Percentiles rank a stretch among this genome's conserved stretches.
Evolutionary conservation across 2,888 invertebrate genomes (phyloP).

Genomic region (Diachrysia chrysitis): DNA sequence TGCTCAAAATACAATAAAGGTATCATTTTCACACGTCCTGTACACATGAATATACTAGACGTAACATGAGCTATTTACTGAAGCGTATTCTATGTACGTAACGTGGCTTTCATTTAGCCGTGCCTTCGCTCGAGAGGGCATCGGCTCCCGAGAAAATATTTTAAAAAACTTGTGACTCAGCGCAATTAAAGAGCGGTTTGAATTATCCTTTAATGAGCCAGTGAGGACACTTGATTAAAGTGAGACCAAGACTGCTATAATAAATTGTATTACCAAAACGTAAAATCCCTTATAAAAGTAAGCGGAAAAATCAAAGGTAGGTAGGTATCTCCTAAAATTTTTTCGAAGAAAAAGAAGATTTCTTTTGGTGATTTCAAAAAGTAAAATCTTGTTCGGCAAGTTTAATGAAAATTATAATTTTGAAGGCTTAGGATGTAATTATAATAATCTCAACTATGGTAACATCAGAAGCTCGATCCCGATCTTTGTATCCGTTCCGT

Average conservation of each 20-base stretch:
- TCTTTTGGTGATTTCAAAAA: constrained; percentile 24
- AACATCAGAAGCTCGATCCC: constrained; percentile 29
- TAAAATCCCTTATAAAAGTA: constrained; percentile 41
- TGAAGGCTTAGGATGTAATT: constrained; percentile 32
- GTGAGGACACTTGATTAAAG: constrained; percentile 58
- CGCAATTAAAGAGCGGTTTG: constrained; percentile 58
- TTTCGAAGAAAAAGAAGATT: constrained; percentile 33
- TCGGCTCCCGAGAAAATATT: constrained; percentile 36
- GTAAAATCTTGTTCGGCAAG: constrained; percentile 18
- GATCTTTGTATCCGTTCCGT: constrained; percentile 43
- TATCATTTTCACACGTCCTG: constrained; percentile 57
- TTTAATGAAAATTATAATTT: constrained; percentile 46
- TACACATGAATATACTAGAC: constrained; percentile 26
- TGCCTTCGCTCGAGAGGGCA: constrained; percentile 18
- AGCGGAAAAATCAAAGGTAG: constrained; percentile 36
- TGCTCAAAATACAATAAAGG: constrained; percentile 65
- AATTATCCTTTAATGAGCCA: constrained; percentile 57
- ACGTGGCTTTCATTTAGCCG: constrained; percentile 23
- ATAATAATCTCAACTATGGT: constrained; percentile 36
- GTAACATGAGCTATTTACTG: constrained; percentile 26
- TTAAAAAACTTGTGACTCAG: constrained; percentile 52
- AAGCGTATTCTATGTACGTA: constrained; percentile 21
- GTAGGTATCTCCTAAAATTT: constrained; percentile 29
- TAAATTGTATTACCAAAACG: constrained; percentile 55
- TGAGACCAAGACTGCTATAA: constrained; percentile 50